Conservation (phyloP, 2,888 invertebrate species). For the Eilema griseolum region DNA sequence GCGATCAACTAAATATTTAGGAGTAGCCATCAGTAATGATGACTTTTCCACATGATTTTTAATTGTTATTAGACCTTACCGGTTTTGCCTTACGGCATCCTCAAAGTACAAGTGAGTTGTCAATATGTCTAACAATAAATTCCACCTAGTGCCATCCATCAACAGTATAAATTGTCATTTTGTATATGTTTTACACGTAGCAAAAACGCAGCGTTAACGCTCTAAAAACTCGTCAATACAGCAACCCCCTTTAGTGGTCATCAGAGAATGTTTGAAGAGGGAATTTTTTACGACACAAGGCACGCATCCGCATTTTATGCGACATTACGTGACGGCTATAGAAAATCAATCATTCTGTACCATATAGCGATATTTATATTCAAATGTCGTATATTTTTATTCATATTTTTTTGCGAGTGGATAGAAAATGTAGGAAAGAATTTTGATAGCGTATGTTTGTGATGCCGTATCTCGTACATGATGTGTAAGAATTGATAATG, state of each 20-base stretch:
- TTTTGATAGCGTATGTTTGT: constrained; percentile 33
- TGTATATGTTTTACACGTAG: not conserved
- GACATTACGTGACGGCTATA: constrained; percentile 59
- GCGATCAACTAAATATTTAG: too few species aligned
- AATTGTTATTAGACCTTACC: too few species aligned
- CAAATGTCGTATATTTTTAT: constrained; percentile 64
- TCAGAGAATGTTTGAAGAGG: constrained; percentile 34
- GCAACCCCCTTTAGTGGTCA: constrained; percentile 36
- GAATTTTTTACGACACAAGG: constrained; percentile 64
- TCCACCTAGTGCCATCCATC: too few species aligned
- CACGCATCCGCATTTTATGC: constrained; percentile 61
- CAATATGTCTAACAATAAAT: too few species aligned
- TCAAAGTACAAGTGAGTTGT: too few species aligned
- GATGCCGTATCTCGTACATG: not conserved
- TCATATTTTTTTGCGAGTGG: constrained; percentile 47
- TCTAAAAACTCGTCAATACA: not conserved
- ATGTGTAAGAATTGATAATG: not conserved
- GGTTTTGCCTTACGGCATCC: too few species aligned
- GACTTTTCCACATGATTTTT: too few species aligned
- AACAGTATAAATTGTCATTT: too few species aligned
- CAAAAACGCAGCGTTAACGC: constrained; percentile 3
- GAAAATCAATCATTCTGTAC: constrained; percentile 65
- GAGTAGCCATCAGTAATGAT: too few species aligned
- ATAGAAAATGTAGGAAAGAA: constrained; percentile 49
- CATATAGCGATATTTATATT: constrained; percentile 67